Conservation (phyloP, 2,113 vertebrate species). For the Catharus minimus region DNA sequence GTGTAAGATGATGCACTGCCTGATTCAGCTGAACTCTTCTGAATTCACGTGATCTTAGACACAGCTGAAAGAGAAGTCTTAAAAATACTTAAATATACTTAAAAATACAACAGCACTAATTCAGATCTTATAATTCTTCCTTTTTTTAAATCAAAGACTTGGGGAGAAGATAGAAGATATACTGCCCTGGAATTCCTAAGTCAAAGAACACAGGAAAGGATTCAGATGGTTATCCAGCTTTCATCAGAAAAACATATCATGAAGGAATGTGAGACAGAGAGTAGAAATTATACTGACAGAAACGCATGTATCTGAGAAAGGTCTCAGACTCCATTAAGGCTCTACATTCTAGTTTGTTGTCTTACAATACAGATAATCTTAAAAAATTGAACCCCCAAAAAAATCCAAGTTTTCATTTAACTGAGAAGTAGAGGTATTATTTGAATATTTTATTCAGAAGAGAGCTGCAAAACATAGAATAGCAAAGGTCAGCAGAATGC, state of each 20-base stretch:
- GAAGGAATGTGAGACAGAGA: not conserved
- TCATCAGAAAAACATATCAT: not conserved
- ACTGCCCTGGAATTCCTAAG: not conserved
- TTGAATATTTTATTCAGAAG: not conserved
- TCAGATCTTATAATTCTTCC: not conserved
- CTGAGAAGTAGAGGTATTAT: not conserved
- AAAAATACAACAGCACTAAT: not conserved
- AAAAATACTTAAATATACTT: not conserved
- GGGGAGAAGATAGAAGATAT: not conserved
- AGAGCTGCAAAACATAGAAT: not conserved
- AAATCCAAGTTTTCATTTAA: not conserved
- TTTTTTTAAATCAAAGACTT: not conserved
- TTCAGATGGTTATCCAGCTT: not conserved
- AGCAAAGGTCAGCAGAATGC: not conserved
- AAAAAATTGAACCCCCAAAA: not conserved
- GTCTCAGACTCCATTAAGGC: not conserved
- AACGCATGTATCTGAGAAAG: not conserved
- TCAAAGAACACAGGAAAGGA: not conserved
- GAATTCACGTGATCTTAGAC: not conserved
- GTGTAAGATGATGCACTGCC: not conserved
- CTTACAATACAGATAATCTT: not conserved
- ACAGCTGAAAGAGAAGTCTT: not conserved
- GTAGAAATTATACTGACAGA: not conserved
- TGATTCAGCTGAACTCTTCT: not conserved
- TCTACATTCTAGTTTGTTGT: not conserved